Evolutionary conservation across 2,888 invertebrate species (phyloP).

Genomic region (Drosophila mulleri): DNA sequence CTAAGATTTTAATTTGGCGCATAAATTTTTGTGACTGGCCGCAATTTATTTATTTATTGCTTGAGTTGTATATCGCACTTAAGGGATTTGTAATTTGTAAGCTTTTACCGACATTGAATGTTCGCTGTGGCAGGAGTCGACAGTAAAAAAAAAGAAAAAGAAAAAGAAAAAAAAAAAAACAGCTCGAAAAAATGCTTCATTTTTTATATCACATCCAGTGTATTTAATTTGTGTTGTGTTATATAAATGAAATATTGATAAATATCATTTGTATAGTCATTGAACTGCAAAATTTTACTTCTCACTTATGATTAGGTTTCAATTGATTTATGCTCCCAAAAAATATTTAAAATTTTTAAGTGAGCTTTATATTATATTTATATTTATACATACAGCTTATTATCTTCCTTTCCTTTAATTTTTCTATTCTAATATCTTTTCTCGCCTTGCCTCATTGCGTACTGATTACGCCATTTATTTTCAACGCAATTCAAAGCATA

Average conservation of each 20-base stretch:
- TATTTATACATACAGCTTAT: neutral
- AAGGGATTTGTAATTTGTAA: constrained; percentile 65
- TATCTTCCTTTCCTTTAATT: neutral
- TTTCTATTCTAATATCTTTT: neutral
- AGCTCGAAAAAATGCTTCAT: constrained; percentile 26
- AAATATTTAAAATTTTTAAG: too few species aligned
- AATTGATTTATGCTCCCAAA: too few species aligned
- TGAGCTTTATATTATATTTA: too few species aligned
- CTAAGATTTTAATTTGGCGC: constrained; percentile 66
- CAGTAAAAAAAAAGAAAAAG: neutral
- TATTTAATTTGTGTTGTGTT: constrained; percentile 7
- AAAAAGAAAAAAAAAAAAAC: too few species aligned
- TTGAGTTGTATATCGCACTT: constrained; percentile 48
- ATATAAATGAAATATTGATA: neutral
- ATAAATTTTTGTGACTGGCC: constrained; percentile 59
- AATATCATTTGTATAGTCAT: neutral
- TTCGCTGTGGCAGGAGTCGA: neutral
- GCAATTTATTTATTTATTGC: constrained; percentile 65
- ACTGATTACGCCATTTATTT: constrained; percentile 37
- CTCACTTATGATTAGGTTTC: too few species aligned
- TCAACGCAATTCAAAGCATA: constrained; percentile 39
- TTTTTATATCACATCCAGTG: constrained; percentile 4
- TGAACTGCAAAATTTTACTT: neutral
- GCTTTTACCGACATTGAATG: neutral
- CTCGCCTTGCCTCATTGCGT: neutral